These are phyloP conservation scores for Drosophila setosimentum DNA, from an alignment of 2,888 invertebrate species.

Conservation along the genomic window DNA sequence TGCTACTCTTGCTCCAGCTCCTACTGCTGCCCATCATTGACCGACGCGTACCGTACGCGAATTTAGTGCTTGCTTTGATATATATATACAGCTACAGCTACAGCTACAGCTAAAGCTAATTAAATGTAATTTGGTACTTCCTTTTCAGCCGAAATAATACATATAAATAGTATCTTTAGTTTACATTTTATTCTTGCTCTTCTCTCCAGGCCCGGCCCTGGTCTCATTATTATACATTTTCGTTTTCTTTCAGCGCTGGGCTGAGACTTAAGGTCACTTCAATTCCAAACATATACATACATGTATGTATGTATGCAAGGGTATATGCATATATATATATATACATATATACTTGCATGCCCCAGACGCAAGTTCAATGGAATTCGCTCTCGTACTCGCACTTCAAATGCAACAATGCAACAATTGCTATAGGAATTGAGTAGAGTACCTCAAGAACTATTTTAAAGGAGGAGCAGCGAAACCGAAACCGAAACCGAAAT, in stretches of 20 bases:
- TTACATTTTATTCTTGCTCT: slow-evolving; percentile 71
- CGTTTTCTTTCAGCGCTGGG: slow-evolving; percentile 72
- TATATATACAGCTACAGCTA: slow-evolving; percentile 40
- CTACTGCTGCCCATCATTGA: slow-evolving; percentile 45
- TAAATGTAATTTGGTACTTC: slow-evolving; percentile 85
- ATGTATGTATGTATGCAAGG: neutral
- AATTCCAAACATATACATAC: slow-evolving; percentile 23
- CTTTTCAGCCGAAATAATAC: slow-evolving; percentile 83
- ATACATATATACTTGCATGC: neutral
- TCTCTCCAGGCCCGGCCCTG: slow-evolving; percentile 20
- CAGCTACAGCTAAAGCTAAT: slow-evolving; percentile 77
- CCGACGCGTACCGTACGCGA: slow-evolving; percentile 77
- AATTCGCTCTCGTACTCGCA: slow-evolving; percentile 60
- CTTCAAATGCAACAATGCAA: slow-evolving; percentile 55
- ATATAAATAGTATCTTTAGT: slow-evolving; percentile 81
- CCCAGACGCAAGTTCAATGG: slow-evolving; percentile 59
- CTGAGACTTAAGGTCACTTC: slow-evolving; percentile 63
- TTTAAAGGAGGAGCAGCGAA: slow-evolving; percentile 14
- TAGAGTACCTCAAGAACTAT: slow-evolving; percentile 27
- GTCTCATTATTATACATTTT: slow-evolving; percentile 76
- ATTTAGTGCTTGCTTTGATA: slow-evolving; percentile 57
- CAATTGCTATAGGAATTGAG: slow-evolving; percentile 60
- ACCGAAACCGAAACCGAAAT: slow-evolving; percentile 35
- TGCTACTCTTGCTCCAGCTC: slow-evolving; percentile 45
- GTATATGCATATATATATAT: neutral